phyloP scores from a whole-genome alignment of 2,113 vertebrate genomes.

The Marmota monax region DNA sequence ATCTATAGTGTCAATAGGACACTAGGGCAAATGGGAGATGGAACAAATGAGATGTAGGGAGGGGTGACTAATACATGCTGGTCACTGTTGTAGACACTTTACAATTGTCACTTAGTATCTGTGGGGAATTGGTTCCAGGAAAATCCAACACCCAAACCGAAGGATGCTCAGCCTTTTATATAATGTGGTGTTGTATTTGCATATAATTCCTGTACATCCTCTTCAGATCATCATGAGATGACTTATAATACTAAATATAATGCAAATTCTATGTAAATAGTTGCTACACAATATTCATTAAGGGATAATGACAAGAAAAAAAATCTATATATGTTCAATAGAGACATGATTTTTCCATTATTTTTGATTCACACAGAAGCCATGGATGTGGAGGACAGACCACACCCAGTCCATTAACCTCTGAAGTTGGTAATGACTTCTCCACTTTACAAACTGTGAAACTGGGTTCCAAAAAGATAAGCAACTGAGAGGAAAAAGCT shows the following conservation, averaged over 20 bases:
- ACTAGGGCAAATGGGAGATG: not conserved
- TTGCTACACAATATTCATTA: not conserved
- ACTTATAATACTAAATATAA: not conserved
- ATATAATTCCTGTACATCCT: not conserved
- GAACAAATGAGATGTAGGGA: not conserved
- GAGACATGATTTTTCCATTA: not conserved
- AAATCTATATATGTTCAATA: not conserved
- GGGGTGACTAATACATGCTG: accelerated
- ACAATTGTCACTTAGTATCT: not conserved
- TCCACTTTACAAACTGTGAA: not conserved
- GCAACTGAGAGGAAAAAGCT: not conserved
- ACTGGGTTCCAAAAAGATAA: not conserved
- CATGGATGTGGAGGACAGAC: not conserved
- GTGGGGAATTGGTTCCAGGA: not conserved
- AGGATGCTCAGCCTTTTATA: not conserved
- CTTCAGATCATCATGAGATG: not conserved
- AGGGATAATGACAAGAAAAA: not conserved
- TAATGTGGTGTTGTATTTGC: not conserved
- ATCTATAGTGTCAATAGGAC: not conserved
- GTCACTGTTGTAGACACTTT: not conserved
- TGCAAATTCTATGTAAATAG: not conserved
- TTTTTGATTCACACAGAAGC: not conserved
- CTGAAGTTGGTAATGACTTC: too few relatives aligned
- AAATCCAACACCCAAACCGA: not conserved
- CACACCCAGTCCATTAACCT: accelerated